Conservation (phyloP, 92 coral and sea anemone genomes). For the Blastomussa wellsi region DNA sequence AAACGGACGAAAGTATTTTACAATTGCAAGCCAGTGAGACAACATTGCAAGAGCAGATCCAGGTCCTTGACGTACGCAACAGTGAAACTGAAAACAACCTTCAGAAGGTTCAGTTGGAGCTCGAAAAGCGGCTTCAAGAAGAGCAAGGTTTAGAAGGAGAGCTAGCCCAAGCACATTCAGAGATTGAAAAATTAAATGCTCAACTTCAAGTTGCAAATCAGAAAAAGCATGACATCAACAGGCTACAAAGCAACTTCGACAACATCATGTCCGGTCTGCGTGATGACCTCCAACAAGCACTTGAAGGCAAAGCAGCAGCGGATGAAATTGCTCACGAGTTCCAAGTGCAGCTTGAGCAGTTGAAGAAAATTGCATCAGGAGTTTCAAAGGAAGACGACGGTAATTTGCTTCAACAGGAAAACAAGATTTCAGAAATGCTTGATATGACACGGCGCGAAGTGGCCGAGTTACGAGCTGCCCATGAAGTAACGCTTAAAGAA, state of each 20-base stretch:
- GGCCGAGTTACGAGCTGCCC: slow-evolving; percentile 16
- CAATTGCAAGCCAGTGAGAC: slow-evolving; percentile 27
- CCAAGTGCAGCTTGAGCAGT: slow-evolving; percentile 55
- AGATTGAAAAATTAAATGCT: slow-evolving; percentile 35
- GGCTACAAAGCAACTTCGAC: slow-evolving; percentile 72
- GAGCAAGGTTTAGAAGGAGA: slow-evolving; percentile 16
- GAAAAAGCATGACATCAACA: slow-evolving; percentile 68
- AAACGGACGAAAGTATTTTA: slow-evolving; percentile 19
- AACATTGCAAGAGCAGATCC: slow-evolving; percentile 30
- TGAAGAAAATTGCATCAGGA: slow-evolving; percentile 18
- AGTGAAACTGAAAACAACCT: slow-evolving; percentile 25
- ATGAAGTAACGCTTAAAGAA: slow-evolving; percentile 49
- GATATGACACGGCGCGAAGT: slow-evolving; percentile 34
- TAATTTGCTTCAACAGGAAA: neutral
- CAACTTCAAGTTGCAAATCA: slow-evolving; percentile 49
- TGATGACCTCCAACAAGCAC: slow-evolving; percentile 80
- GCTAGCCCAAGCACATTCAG: slow-evolving; percentile 33
- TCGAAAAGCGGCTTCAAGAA: slow-evolving; percentile 2
- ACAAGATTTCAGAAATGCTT: slow-evolving; percentile 30
- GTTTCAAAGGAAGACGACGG: slow-evolving; percentile 2
- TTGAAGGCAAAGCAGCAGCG: slow-evolving; percentile 73
- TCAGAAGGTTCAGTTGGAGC: slow-evolving; percentile 13
- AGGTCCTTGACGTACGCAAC: slow-evolving; percentile 1
- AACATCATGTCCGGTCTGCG: slow-evolving; percentile 92
- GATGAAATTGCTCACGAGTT: slow-evolving; percentile 87